Evolutionary conservation across 1,140 invertebrate species (phyloP).

Genomic region (Brachionus paranguensis): DNA sequence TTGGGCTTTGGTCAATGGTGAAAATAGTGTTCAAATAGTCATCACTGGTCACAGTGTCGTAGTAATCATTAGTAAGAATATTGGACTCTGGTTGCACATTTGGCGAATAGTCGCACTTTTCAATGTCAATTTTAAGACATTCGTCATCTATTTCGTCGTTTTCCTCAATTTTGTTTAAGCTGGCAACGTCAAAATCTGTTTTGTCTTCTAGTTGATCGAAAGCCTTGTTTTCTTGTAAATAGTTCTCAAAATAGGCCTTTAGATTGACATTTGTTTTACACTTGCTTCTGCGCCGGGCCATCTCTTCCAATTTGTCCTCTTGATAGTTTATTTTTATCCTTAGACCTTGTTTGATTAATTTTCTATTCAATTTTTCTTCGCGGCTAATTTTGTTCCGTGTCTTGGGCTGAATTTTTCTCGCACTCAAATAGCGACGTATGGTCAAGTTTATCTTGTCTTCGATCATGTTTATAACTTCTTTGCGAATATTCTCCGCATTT

Average conservation of each 20-base stretch:
- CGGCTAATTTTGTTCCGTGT: background rate
- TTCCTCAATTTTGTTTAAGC: background rate
- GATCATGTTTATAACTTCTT: background rate
- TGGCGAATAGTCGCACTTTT: background rate
- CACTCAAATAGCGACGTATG: background rate
- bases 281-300: background rate
- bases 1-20: background rate
- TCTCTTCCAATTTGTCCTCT: conserved; percentile 4
- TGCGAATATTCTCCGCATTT: conserved; percentile 2
- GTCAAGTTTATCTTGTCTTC: conserved; percentile 21
- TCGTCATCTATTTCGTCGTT: background rate
- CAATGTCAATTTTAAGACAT: conserved; percentile 4
- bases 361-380: background rate
- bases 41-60: conserved; percentile 1
- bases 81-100: background rate
- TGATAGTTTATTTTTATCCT: conserved; percentile 17
- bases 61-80: background rate
- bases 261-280: background rate
- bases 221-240: background rate
- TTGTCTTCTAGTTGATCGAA: background rate
- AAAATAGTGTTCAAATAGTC: background rate
- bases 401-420: background rate
- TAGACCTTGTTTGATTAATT: background rate
- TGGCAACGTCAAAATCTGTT: background rate
- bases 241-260: background rate